These are phyloP conservation scores for Desmodus rotundus DNA, from an alignment of 2,113 vertebrate genomes.

Conservation along the genomic window DNA sequence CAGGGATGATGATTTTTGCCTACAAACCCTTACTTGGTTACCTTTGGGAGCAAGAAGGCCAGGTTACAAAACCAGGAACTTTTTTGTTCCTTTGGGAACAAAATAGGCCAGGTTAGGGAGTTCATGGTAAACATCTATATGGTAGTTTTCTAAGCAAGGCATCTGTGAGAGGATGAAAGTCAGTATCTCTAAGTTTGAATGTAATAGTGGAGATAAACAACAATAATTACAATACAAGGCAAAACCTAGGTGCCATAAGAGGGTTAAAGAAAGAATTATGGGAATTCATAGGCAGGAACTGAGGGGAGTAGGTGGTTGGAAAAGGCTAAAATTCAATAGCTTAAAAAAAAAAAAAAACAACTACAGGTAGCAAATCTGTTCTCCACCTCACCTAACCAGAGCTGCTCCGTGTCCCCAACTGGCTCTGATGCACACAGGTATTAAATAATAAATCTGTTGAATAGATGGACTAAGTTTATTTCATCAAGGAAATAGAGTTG, in stretches of 20 bases:
- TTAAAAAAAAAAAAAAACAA: not conserved
- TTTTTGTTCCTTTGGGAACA: no score
- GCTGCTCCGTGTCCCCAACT: not conserved
- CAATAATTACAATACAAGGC: not conserved
- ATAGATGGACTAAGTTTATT: conserved; percentile 13
- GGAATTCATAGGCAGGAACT: not conserved
- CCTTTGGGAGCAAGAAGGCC: not conserved
- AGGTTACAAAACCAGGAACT: no score
- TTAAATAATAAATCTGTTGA: not conserved
- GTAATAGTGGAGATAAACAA: not conserved
- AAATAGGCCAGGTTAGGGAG: not conserved
- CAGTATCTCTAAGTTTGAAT: not conserved
- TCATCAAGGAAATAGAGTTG: not conserved
- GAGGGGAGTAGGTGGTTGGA: not conserved
- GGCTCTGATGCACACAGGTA: not conserved
- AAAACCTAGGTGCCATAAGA: not conserved
- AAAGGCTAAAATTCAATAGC: not conserved
- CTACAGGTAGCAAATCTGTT: not conserved
- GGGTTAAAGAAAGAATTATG: not conserved
- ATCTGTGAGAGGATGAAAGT: not conserved
- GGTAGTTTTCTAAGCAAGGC: not conserved
- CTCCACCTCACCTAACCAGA: not conserved
- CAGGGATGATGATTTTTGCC: not conserved
- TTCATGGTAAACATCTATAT: not conserved
- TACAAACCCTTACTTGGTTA: not conserved